Evolutionary conservation across 2,888 invertebrate genomes (phyloP).

Genomic region (Acrobasis suavella): DNA sequence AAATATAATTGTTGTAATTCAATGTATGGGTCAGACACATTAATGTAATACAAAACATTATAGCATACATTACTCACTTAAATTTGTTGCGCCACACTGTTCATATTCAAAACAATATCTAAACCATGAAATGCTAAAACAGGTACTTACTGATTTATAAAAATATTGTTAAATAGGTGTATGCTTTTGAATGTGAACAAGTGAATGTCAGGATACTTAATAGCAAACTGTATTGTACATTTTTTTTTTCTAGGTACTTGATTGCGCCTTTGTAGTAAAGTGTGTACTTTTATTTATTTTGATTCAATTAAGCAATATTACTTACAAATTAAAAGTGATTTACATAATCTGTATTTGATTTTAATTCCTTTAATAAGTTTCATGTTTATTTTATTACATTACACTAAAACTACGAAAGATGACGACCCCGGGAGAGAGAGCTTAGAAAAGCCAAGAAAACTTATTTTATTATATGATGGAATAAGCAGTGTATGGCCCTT

Average conservation of each 20-base stretch:
- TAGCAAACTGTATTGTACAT: constrained; percentile 37
- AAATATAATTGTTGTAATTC: constrained; percentile 36
- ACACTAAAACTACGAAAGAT: too few species aligned
- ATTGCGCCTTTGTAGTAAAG: constrained; percentile 61
- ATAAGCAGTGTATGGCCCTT: too few species aligned
- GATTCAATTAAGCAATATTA: constrained; percentile 79
- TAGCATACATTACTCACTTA: constrained; percentile 6
- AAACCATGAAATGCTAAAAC: neutral
- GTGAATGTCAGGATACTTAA: constrained; percentile 22
- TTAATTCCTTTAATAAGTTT: constrained; percentile 33
- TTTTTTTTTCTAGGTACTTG: constrained; percentile 51
- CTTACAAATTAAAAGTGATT: constrained; percentile 72
- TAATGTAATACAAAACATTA: constrained; percentile 21
- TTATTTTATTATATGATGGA: too few species aligned
- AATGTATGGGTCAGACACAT: constrained; percentile 34
- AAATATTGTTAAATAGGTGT: neutral
- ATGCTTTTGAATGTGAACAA: neutral
- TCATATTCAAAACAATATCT: constrained; percentile 1
- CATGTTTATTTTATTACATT: too few species aligned
- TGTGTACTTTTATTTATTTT: constrained; percentile 74
- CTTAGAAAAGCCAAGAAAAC: too few species aligned
- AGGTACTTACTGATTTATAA: neutral
- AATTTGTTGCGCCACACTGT: neutral
- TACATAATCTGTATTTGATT: constrained; percentile 50
- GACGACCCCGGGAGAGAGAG: too few species aligned